phyloP scores from a whole-genome alignment of 2,797 vertebrate species.

The Malacoctenus gilli region DNA sequence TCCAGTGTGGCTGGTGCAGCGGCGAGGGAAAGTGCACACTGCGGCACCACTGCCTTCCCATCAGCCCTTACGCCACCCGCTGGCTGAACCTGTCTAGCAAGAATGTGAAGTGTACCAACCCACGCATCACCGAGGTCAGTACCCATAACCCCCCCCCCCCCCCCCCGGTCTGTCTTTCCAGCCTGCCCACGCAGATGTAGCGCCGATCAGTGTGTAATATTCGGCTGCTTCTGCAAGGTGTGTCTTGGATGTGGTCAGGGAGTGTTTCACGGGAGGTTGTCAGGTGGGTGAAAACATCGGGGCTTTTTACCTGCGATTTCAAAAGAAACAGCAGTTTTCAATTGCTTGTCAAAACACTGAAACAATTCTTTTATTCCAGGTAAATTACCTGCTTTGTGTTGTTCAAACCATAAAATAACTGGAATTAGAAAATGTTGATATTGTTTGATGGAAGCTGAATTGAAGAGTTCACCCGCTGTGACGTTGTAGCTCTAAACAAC shows the following conservation, averaged over 20 bases:
- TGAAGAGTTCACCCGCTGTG: too few relatives aligned
- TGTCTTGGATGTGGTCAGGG: not conserved
- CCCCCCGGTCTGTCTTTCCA: not conserved
- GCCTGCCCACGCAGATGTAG: constrained; percentile 23
- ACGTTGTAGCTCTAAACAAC: too few relatives aligned
- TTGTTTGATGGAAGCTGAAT: constrained; percentile 31
- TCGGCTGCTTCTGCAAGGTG: constrained; percentile 2
- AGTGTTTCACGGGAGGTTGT: not conserved
- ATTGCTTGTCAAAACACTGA: too few relatives aligned
- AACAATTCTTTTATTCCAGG: too few relatives aligned
- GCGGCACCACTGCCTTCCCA: constrained; percentile 86
- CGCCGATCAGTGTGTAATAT: constrained; percentile 32
- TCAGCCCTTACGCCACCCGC: constrained; percentile 84
- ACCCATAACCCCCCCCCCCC: constrained; percentile 29
- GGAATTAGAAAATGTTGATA: constrained; percentile 14
- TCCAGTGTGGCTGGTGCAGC: constrained; percentile 96
- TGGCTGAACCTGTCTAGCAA: constrained; percentile 93
- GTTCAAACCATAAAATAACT: too few relatives aligned
- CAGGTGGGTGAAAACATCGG: too few relatives aligned
- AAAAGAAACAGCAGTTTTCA: too few relatives aligned
- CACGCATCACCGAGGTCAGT: constrained; percentile 95
- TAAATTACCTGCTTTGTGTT: too few relatives aligned
- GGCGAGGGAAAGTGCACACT: constrained; percentile 89
- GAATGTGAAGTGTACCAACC: constrained; percentile 97
- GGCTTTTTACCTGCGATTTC: too few relatives aligned